Evolutionary conservation across 2,797 vertebrate species (phyloP), one percentile per base, ranked within the genome.

Genomic region (Brachyalestes nurse): DNA sequence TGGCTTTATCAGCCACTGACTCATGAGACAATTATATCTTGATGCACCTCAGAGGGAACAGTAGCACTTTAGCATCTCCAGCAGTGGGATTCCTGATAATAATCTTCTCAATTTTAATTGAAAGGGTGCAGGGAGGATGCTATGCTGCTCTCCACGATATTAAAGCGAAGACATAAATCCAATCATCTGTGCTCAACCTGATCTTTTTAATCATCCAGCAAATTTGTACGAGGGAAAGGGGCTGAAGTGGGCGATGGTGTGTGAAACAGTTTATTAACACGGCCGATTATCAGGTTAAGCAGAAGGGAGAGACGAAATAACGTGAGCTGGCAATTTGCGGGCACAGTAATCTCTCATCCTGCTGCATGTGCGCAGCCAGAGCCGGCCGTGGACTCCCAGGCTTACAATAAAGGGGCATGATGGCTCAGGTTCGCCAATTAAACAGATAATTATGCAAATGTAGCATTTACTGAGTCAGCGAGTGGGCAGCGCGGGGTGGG

Each of bases 381-480:
- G 90, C 90, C 87, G 34, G 78, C 84, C 86, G 0, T 84, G 86
- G 91, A 92, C 89, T 92, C 88, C 88, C 83, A 87, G 85, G 89
- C 86, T 90, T 83, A 86, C 88, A 90, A 87, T 91, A 90, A 92
- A 90, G 83, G 87, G 85, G 67, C 84, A 74, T 49, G 86, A 88
- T 91, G 90, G 91, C 91, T 89, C 82, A 71, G 85, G 87, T 87
- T 85, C 86, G 82, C 89, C 94, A 95, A 95, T 94, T 95, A 94
- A 93, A 93, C 85, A 90, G 92, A 93, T 92, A 92, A 94, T 94
- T 94, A 95, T 95, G 93, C 92, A 93, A 94, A 95, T 94, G 92
- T 93, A 91, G 93, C 93, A 93, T 94, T 95, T 94, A 93, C 92
- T 94, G 92, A 93, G 93, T 94, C 92, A 94, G 92, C 83, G 89